Evolutionary conservation across 2,888 invertebrate species (phyloP).

Genomic region (Xylota sylvarum): DNA sequence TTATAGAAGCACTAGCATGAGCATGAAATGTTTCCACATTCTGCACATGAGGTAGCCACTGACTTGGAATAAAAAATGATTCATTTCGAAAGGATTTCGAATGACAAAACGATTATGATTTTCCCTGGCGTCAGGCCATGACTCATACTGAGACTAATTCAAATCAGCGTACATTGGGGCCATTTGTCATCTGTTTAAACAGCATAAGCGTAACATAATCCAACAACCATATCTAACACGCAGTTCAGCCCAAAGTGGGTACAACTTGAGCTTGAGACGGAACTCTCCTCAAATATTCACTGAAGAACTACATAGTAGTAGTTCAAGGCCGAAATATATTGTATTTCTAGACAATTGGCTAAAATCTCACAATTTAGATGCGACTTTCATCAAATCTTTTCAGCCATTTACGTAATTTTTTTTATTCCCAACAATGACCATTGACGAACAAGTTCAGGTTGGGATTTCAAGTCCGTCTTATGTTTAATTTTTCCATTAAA

Average conservation of each 20-base stretch:
- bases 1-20: background rate
- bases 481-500: constrained; percentile 14
- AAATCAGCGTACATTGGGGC: too few species aligned
- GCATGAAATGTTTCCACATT: background rate
- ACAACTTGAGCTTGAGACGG: too few species aligned
- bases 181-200: too few species aligned
- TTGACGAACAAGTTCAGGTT: background rate
- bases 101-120: background rate
- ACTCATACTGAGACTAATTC: too few species aligned
- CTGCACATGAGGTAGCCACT: background rate
- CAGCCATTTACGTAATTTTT: background rate
- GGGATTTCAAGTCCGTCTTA: background rate
- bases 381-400: background rate
- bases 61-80: too few species aligned
- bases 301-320: constrained; percentile 6
- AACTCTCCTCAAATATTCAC: background rate
- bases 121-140: background rate
- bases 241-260: too few species aligned
- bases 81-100: background rate
- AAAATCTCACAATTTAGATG: background rate
- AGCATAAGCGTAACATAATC: too few species aligned
- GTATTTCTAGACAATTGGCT: background rate
- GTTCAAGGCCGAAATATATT: background rate
- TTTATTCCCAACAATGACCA: background rate
- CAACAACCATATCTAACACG: too few species aligned